phyloP scores from a whole-genome alignment of 1,140 invertebrate genomes.

The Drosophila asahinai region DNA sequence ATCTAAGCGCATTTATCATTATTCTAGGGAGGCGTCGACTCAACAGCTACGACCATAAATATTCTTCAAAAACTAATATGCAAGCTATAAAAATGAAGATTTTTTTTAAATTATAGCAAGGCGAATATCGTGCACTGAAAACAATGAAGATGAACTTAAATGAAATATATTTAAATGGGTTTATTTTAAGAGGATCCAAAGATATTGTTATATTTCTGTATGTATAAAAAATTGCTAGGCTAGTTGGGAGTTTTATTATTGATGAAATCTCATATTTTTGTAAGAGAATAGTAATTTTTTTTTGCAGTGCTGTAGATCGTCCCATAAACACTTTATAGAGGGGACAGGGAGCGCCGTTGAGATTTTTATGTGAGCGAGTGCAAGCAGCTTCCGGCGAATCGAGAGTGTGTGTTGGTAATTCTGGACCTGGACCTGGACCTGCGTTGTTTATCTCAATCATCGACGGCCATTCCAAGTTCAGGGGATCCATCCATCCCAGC shows the following conservation, averaged over 20 bases:
- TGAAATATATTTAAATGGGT: no score
- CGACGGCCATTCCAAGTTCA: conserved; percentile 65
- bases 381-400: conserved; percentile 72
- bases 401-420: conserved; percentile 36
- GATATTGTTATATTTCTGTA: no score
- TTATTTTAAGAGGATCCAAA: neutral
- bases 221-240: neutral
- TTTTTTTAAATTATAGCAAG: conserved; percentile 51
- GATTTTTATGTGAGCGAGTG: conserved; percentile 49
- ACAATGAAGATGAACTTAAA: neutral
- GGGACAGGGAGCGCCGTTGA: conserved; percentile 44
- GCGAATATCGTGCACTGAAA: conserved; percentile 10
- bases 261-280: neutral
- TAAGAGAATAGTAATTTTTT: neutral
- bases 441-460: conserved; percentile 78
- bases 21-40: conserved; percentile 58
- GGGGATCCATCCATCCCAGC: conserved; percentile 14
- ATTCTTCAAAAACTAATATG: conserved; percentile 51
- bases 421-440: conserved; percentile 44
- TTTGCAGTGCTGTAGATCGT: conserved; percentile 15
- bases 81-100: conserved; percentile 37
- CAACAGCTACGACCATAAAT: conserved; percentile 54
- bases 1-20: conserved; percentile 55
- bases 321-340: conserved; percentile 44
- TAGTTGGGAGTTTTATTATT: neutral